Evolutionary conservation across 2,797 vertebrate genomes (phyloP).

Genomic region (Etheostoma perlongum): DNA sequence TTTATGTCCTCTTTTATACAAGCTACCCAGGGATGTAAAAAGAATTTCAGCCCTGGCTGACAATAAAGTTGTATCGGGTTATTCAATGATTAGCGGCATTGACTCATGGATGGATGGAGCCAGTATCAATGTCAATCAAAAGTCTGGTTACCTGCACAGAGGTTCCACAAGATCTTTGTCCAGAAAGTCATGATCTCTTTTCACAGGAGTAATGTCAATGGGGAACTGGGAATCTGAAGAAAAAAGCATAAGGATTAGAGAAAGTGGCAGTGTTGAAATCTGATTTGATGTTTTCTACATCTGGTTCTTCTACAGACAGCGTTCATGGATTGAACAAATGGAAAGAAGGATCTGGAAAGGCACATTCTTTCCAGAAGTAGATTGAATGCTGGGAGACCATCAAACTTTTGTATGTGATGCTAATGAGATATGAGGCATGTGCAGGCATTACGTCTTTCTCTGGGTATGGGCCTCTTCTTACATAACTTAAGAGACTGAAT

Average conservation of each 20-base stretch:
- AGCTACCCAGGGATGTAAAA: too few species aligned
- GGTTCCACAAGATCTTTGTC: constrained; percentile 99
- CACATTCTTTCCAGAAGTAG: constrained; percentile 69
- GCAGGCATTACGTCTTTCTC: constrained; percentile 76
- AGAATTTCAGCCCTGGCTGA: too few species aligned
- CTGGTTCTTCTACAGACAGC: constrained; percentile 9
- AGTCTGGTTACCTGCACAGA: constrained; percentile 92
- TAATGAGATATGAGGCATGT: constrained; percentile 76
- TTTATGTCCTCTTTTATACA: too few species aligned
- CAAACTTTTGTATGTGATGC: constrained; percentile 64
- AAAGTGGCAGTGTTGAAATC: constrained; percentile 14
- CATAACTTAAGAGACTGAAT: constrained; percentile 76
- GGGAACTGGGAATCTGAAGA: constrained; percentile 94
- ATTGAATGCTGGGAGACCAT: constrained; percentile 59
- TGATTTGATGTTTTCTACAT: constrained; percentile 9
- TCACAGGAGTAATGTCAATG: constrained; percentile 96
- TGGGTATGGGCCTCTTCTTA: constrained; percentile 77
- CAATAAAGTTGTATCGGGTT: too few species aligned
- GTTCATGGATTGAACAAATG: constrained; percentile 4
- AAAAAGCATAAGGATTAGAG: not conserved
- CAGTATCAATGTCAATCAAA: not conserved
- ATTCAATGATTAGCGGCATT: constrained; percentile 8
- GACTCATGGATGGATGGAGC: constrained; percentile 25
- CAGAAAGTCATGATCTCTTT: constrained; percentile 98
- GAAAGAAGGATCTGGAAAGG: constrained; percentile 40